phyloP scores from a whole-genome alignment of 2,888 invertebrate genomes.

The Micropterix aruncella region DNA sequence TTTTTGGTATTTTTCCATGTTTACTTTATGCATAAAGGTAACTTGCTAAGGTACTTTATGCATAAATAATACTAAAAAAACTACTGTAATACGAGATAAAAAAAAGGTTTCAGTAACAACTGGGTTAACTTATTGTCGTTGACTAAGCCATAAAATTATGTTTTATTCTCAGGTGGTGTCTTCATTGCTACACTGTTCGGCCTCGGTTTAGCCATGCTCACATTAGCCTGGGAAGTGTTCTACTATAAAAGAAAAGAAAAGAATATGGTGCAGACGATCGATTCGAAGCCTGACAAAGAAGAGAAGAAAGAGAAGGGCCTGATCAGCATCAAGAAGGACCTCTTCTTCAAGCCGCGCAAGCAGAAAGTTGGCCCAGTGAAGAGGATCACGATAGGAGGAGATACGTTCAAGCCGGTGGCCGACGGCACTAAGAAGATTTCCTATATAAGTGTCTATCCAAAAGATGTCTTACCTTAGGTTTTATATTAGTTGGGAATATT shows the following conservation, averaged over 20 bases:
- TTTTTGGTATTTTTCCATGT: no score
- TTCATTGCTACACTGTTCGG: conserved; percentile 84
- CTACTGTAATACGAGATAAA: no score
- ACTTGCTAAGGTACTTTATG: no score
- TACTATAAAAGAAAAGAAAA: conserved; percentile 51
- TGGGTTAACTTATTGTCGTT: no score
- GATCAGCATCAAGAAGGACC: conserved; percentile 14
- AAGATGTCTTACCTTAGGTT: conserved; percentile 12
- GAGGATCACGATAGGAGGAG: conserved; percentile 32
- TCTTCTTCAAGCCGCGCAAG: conserved; percentile 13
- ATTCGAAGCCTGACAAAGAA: conserved; percentile 15
- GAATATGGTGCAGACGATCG: conserved; percentile 20
- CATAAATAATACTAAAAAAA: no score
- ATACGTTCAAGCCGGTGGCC: conserved; percentile 26
- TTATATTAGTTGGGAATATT: no score
- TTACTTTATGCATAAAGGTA: no score
- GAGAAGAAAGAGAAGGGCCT: conserved; percentile 13
- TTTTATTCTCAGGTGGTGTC: conserved; percentile 53
- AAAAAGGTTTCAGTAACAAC: no score
- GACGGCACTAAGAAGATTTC: conserved; percentile 21
- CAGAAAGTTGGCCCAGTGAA: conserved; percentile 15
- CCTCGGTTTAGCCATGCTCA: conserved; percentile 69
- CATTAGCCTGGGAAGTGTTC: conserved; percentile 66
- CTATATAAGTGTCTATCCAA: conserved; percentile 30
- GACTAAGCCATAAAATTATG: no score